Base-by-base conservation (phyloP, 2,888 invertebrate genomes). In the Pheosia tremula region DNA sequence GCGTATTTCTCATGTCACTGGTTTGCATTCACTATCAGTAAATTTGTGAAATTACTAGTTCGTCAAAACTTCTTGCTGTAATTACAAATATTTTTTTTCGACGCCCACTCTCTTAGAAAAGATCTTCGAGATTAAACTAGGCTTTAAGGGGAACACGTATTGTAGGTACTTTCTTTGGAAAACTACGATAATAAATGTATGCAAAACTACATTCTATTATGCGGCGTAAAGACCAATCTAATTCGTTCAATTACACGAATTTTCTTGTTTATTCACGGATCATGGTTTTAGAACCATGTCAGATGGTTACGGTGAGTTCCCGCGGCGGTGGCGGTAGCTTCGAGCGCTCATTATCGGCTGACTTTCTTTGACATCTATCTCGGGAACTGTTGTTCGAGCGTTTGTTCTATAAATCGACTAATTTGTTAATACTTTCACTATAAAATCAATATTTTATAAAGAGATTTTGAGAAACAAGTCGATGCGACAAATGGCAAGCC, bases 361-460 rank as follows among this genome's bases (percentile, higher is more conserved):
- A 66, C 74, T 76, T 75, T 75, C 77, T 74, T 67, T 63, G 63
- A 61, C 73, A 72, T 59, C 58, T 41, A 63, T 69, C 59, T 65
- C 24, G 38, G 24, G 56, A 56, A 11, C 45, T 43, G 41, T 10
- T 7, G 54, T 10, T 38, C 2, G 38, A 10, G 9, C 37, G 10
- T 3, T 37, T 54, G 37, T 54, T 38, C 5, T 11, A 54, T 52
- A 9, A 52, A 52, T 52, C 54, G 11, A 54, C 8, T 54, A 10
- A 38, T 54, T 54, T 5, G 11, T 54, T 49, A 50, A 24, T 8
- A 50, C 24, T 50, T n/a, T n/a, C 47, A 47, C 11, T 47, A 11
- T 6, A 47, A 1, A 47, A n/a, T 47, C 11, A 47, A 47, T 47
- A n/a, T 43, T 9, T 8, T 43, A 9, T 10, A 9, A 43, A 41